Base-by-base conservation (phyloP, 2,888 invertebrate genomes). In the Salticus scenicus region DNA sequence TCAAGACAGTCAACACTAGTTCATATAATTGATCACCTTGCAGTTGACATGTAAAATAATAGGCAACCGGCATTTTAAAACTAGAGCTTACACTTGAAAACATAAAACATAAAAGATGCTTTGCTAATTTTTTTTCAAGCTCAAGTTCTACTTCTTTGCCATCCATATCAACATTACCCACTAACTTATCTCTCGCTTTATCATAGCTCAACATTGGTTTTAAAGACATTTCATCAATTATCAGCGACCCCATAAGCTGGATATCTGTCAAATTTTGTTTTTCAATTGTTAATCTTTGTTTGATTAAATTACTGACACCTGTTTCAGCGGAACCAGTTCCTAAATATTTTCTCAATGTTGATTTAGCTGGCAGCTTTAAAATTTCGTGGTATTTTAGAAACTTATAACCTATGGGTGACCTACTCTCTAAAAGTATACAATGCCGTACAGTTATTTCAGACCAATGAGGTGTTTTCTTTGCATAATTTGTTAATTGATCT, bases 171-270 rank as follows among this genome's bases (percentile, higher is more conserved):
- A 66, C 27, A 7, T 12, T 66, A 10, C 66, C 66, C 12, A 66
- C 10, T 27, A 66, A 17, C 8, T 66, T 24, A 17, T 30, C 66
- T 30, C 66, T 30, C 66, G 27, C 8, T 27, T 66, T 66, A 17
- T 66, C 66, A 66, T 66, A 66, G 5, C 12, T 24, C 4, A 66
- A 10, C 66, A 66, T 66, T 24, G 66, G 66, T 28, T 66, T 66
- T 24, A 66, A 10, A 27, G 28, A 7, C 27, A 66, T 28, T 66
- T 24, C 27, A 66, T 30, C 66, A 24, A 66, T 24, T 7, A 28
- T 14, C 14, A 30, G 27, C 4, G 27, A 66, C 28, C 66, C 30
- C 14, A 66, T 5, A 24, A 66, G 10, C 7, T 8, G 17, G n/a
- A 51, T 5, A 10, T 14, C n/a, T 10, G 51, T 24, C n/a, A n/a